Evolutionary conservation across 92 coral and sea anemone species (phyloP).

Genomic region (Epizoanthus illoricatus): DNA sequence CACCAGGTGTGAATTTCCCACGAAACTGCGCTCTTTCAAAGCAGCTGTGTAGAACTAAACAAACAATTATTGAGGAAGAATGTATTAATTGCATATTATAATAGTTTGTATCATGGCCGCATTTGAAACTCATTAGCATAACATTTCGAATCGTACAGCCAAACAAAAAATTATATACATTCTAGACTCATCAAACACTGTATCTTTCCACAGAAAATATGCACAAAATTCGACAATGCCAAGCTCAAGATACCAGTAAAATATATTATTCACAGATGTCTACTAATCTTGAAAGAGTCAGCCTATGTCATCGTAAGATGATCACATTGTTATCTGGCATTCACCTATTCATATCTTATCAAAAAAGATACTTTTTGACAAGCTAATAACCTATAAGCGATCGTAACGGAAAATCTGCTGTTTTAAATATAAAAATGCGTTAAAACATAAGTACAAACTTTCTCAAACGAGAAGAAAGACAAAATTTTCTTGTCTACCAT

Average conservation of each 20-base stretch:
- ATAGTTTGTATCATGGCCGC: constrained; percentile 67
- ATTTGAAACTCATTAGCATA: constrained; percentile 82
- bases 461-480: not conserved
- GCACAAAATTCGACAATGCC: not conserved
- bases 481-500: not conserved
- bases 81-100: constrained; percentile 72
- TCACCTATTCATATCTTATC: constrained; percentile 1
- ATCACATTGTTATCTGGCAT: not conserved
- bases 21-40: constrained; percentile 61
- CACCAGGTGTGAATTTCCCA: constrained; percentile 85
- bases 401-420: not conserved
- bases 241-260: not conserved
- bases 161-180: not conserved
- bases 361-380: constrained; percentile 18
- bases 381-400: not conserved
- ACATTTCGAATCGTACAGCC: constrained; percentile 36
- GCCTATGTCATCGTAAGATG: not conserved
- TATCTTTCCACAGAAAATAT: not conserved
- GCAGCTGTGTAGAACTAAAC: constrained; percentile 90
- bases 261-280: too few relatives aligned
- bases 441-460: not conserved
- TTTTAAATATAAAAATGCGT: not conserved
- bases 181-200: constrained; percentile 14
- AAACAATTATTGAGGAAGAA: constrained; percentile 85
- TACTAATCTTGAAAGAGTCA: not conserved